Evolutionary conservation across 1,140 invertebrate species (phyloP), one percentile per base, ranked within the genome.

Genomic region (Oncopodura yosiiana): DNA sequence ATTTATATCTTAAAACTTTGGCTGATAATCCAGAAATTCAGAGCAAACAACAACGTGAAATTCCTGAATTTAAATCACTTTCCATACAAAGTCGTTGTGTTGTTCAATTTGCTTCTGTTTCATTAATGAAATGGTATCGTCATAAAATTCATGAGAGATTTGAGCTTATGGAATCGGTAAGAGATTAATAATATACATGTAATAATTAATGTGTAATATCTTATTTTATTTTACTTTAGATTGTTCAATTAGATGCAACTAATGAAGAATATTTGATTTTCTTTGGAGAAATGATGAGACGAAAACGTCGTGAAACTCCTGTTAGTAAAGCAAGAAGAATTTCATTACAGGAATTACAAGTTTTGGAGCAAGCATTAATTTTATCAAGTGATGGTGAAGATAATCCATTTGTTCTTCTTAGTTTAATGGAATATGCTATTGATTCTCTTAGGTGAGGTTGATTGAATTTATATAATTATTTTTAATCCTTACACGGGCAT

Each of bases 381-480:
- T 14, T 60, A n/a, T 42, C 16, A 14, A 18, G 14, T 4, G 18
- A 43, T 4, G n/a, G n/a, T n/a, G n/a, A n/a, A n/a, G n/a, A n/a
- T n/a, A 60, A 56, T 49, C 58, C 53, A 1, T 56, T 52, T 12
- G 49, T 53, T 1, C 27, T 34, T 3, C 37, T 54, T 23, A 36
- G 34, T 26, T 16, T 60, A 3, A 49, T 60, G n/a, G 58, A 60
- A 24, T 56, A 19, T 19, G 49, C 56, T n/a, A 19, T 60, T 30
- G 58, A 60, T 16, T 29, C 42, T 18, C 4, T 57, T 49, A 4
- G 23, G 11, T 56, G 51, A 51, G 16, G 46, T n/a, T 12, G 37
- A 30, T 5, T 37, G 4, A 27, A 2, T n/a, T 48, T 45, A 19
- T 5, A 48, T 38, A 36, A 21, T 9, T 3, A 24, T 11, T 5